Evolutionary conservation across 2,113 vertebrate genomes (phyloP).

Genomic region (Craseonycteris thonglongyai): DNA sequence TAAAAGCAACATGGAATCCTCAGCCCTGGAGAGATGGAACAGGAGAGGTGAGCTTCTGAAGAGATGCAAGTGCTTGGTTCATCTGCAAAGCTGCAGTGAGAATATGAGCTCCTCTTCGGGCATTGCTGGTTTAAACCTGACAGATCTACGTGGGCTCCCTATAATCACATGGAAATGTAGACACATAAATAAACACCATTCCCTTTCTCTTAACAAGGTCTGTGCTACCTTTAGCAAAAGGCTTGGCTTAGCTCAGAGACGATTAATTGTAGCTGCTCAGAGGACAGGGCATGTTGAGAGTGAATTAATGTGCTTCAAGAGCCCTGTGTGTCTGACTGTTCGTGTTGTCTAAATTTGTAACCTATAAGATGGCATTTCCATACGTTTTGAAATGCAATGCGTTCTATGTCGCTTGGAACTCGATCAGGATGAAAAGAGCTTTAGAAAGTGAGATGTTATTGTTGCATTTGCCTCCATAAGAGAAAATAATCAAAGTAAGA

Average conservation of each 20-base stretch:
- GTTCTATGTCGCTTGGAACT: conserved; percentile 29
- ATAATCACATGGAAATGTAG: conserved; percentile 53
- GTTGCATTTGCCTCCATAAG: conserved; percentile 67
- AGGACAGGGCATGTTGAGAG: not conserved
- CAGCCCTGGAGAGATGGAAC: not conserved
- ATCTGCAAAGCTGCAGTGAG: not conserved
- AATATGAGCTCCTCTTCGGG: not conserved
- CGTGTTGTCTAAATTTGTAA: conserved; percentile 61
- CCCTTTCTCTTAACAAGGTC: conserved; percentile 35
- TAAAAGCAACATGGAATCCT: not conserved
- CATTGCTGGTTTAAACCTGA: not conserved
- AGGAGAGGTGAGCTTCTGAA: not conserved
- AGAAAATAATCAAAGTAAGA: conserved; percentile 68
- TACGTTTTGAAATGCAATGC: conserved; percentile 67
- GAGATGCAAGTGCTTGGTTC: not conserved
- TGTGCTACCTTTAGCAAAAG: conserved; percentile 48
- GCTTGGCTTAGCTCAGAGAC: conserved; percentile 27
- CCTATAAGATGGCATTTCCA: conserved; percentile 57
- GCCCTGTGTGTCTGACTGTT: conserved; percentile 41
- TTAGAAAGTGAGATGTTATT: conserved; percentile 67
- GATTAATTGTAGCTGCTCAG: conserved; percentile 37
- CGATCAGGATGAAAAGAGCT: conserved; percentile 57
- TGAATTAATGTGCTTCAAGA: conserved; percentile 54
- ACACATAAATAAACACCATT: conserved; percentile 60
- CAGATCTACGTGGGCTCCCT: not conserved